These are phyloP conservation scores for Zaprionus tsacasi DNA, from an alignment of 1,140 invertebrate species.

Conservation along the genomic window DNA sequence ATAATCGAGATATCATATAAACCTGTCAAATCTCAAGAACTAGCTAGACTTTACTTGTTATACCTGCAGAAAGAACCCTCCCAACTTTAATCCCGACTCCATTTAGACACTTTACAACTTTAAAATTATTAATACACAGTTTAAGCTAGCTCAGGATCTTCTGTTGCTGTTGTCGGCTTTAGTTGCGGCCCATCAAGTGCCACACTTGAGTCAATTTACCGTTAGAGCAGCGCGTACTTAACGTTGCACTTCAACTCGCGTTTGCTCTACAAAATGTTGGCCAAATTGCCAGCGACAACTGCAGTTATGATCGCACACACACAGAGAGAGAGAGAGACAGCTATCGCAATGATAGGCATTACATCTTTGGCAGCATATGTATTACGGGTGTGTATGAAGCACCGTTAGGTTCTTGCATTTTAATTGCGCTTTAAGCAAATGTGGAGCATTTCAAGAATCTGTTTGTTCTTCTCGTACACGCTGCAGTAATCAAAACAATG, in stretches of 20 bases:
- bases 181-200: background rate
- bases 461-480: background rate
- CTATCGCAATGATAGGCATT: conserved; percentile 28
- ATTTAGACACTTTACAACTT: background rate
- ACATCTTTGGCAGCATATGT: conserved; percentile 25
- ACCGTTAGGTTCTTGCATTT: conserved; percentile 49
- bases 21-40: too few relatives aligned
- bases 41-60: too few relatives aligned
- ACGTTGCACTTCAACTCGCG: background rate
- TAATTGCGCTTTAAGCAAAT: conserved; percentile 43
- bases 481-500: conserved; percentile 28
- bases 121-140: background rate
- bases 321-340: background rate
- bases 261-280: conserved; percentile 30
- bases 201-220: background rate
- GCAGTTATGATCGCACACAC: background rate
- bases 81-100: background rate
- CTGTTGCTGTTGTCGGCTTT: conserved; percentile 3
- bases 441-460: conserved; percentile 45
- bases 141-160: background rate
- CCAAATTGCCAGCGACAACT: conserved; percentile 15
- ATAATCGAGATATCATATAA: background rate
- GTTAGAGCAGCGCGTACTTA: conserved; percentile 1
- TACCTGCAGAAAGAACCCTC: too few relatives aligned
- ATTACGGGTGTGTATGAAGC: conserved; percentile 15